Evolutionary conservation across 2,888 invertebrate species (phyloP), one percentile per base, ranked within the genome.

Genomic region (Oscheius onirici): DNA sequence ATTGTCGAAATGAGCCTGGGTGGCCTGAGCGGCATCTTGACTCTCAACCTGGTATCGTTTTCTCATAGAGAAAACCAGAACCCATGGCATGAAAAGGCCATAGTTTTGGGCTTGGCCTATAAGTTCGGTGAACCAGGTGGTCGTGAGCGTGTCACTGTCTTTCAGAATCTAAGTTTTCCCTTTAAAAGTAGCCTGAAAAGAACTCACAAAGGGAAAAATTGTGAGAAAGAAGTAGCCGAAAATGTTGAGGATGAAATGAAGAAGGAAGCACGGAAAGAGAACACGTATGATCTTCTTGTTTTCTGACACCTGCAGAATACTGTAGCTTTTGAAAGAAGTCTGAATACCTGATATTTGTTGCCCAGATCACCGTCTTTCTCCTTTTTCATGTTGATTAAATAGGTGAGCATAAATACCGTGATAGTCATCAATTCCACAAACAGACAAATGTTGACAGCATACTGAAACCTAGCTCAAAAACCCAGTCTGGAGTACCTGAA

Each of bases 401-500:
- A 58, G 3, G 58, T 41, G 1, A 41, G 5, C n/a, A 28, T 40
- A 22, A 58, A 58, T 10, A 41, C 10, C 2, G 58, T 41, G 2
- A 58, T 58, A 6, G 58, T 58, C 11, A 58, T 15, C 20, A 58
- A 11, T n/a, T 58, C 58, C 1, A 58, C 41, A 2, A n/a, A 40
- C 41, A 58, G n/a, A 8, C 17, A 13, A 2, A 58, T 40, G 5
- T 58, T 41, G 20, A 17, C n/a, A 5, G 10, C 41, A 10, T 17
- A 58, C 58, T 58, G 58, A 22, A 43, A 15, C 26, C n/a, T 55
- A 13, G 11, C 26, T 10, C 26, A 10, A 26, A 26, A 34, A 34
- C 8, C 34, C 3, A 6, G 34, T 0, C 3, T 17, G 13, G 52
- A 24, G 6, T 41, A 58, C 41, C 58, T 58, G 40, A 40, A 41